phyloP scores from a whole-genome alignment of 2,888 invertebrate genomes.

The Tenthredo notha region DNA sequence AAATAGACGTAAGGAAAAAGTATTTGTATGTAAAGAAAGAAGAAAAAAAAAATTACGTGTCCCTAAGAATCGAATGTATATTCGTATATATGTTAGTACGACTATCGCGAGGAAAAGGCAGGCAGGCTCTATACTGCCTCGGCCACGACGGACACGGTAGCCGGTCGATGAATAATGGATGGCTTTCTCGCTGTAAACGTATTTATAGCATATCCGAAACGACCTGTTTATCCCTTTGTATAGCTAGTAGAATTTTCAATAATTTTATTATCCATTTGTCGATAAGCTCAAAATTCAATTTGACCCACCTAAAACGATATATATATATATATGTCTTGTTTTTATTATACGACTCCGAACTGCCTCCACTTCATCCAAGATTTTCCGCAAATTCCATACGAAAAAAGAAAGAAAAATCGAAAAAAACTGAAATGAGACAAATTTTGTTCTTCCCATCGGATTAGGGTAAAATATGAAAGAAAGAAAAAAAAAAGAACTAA shows the following conservation, averaged over 20 bases:
- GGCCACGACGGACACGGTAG: constrained; percentile 46
- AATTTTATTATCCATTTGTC: constrained; percentile 39
- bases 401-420: too few relatives aligned
- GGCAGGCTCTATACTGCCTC: constrained; percentile 11
- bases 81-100: not conserved
- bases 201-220: constrained; percentile 52
- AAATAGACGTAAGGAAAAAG: not conserved
- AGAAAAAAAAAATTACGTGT: not conserved
- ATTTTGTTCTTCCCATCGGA: not conserved
- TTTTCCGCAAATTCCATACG: not conserved
- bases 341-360: not conserved
- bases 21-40: not conserved
- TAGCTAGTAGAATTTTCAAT: constrained; percentile 48
- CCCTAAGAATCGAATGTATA: constrained; percentile 24
- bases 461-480: too few relatives aligned
- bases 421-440: not conserved
- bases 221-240: constrained; percentile 51
- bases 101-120: constrained; percentile 14
- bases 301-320: not conserved
- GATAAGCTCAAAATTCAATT: constrained; percentile 24
- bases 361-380: not conserved
- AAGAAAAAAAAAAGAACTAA: too few relatives aligned
- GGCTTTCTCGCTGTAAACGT: constrained; percentile 48
- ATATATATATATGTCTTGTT: not conserved
- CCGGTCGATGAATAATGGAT: constrained; percentile 52